Base-by-base conservation (phyloP, 2,888 invertebrate species). In the Hypsopygia costalis region DNA sequence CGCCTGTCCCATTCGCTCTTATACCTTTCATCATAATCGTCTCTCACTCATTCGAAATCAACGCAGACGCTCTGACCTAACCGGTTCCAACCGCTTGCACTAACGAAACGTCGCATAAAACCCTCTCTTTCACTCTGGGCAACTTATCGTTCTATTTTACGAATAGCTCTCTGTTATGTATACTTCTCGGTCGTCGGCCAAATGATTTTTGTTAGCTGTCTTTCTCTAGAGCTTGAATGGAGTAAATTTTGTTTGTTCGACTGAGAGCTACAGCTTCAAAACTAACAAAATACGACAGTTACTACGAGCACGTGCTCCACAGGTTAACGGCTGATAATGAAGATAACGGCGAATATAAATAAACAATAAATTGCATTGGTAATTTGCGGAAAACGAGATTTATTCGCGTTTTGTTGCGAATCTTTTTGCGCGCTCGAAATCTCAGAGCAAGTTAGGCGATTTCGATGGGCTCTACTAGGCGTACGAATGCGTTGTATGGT, bases 251-350 rank as follows among this genome's bases (percentile, higher is more conserved):
- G 80, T 81, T 75, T 80, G 75, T 79, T 82, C 75, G 80, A 55
- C 75, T 68, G 81, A 81, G 81, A 87, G 86, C 88, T 88, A 86
- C 87, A 86, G 83, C 88, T 83, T 86, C 83, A 87, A 88, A 87
- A 73, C 78, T 70, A 79, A 83, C 79, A 79, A 80, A 81, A 83
- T 83, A 85, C 81, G 75, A 77, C 76, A 69, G 69, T 71, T 66
- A 79, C 78, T 77, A 85, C 78, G 61, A 57, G 71, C 87, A 88
- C 88, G 88, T 88, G 87, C 78, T 78, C 57, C 50, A 41, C 62
- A 76, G 87, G 86, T 86, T 77, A 83, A 82, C 71, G 86, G 71
- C 88, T 83, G 86, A 87, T 87, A 86, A 64, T 55, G 65, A 64
- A 73, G 81, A 83, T 81, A 82, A 72, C 74, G 73, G 68, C 72